Percentiles rank a stretch among this genome's conserved stretches.
Evolutionary conservation across 2,797 vertebrate genomes (phyloP).

Genomic region (Lagodon rhomboides): DNA sequence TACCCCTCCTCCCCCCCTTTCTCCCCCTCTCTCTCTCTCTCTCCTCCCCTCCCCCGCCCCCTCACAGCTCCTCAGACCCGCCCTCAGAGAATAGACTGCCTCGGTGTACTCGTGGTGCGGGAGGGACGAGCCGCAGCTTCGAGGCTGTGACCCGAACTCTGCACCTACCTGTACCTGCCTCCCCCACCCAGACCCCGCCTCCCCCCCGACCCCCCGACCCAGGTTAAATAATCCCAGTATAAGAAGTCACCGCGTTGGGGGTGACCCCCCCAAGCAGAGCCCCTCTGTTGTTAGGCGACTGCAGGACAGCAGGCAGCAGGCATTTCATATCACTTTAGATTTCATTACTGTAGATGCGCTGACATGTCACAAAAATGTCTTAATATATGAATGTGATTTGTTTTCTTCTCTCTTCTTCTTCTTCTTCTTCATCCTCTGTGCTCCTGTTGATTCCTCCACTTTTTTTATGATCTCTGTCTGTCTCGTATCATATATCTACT

Average conservation of each 20-base stretch:
- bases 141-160: conserved; percentile 50
- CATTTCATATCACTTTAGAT: conserved; percentile 79
- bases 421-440: conserved; percentile 47
- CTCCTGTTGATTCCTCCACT: conserved; percentile 56
- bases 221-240: conserved; percentile 58
- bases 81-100: conserved; percentile 80
- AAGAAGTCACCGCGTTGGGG: conserved; percentile 59
- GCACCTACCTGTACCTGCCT: conserved; percentile 41
- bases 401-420: conserved; percentile 48
- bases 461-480: conserved; percentile 55
- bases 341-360: conserved; percentile 81
- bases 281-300: conserved; percentile 61
- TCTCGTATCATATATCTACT: conserved; percentile 60
- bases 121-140: conserved; percentile 43
- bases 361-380: conserved; percentile 85
- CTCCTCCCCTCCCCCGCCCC: neutral
- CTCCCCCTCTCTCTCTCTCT: neutral
- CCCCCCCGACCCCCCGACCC: neutral
- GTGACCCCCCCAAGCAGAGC: conserved; percentile 59
- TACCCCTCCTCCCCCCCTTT: conserved; percentile 47
- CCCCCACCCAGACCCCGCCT: neutral
- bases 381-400: conserved; percentile 85
- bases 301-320: conserved; percentile 72
- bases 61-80: conserved; percentile 16
- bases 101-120: conserved; percentile 63